Evolutionary conservation across 2,888 invertebrate genomes (phyloP), one percentile per base, ranked within the genome.

Genomic region (Acleris sparsana): DNA sequence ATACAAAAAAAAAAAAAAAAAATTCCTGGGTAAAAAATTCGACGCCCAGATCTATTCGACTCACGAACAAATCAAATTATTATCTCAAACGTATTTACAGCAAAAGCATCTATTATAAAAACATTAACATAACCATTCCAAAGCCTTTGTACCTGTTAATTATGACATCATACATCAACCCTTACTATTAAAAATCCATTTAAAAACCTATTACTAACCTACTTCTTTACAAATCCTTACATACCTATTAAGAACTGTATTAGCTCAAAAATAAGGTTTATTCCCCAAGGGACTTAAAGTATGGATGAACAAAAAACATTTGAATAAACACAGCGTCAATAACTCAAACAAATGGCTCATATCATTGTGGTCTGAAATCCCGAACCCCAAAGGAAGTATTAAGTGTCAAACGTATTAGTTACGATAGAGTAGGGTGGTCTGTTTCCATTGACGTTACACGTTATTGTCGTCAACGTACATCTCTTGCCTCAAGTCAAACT

Each of bases 101-200:
- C 59, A 63, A 55, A 72, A 59, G 55, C 16, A 17, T 63, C 16
- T 52, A 65, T 66, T 66, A 66, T 49, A 52, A 61, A 61, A 39
- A 51, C 61, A 56, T 66, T 66, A 66, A 61, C 65, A 56, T 56
- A 65, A 65, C 49, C 11, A 55, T 55, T 25, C 53, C 7, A 17
- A 52, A 73, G 44, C 72, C 64, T 77, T 87, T 83, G 76, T 81
- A 70, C 59, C 13, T 57, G 87, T 89, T 91, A 91, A 91, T 91
- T 91, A 91, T 87, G 91, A 91, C 77, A 80, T 91, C 88, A 78
- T 91, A 86, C 83, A 90, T 91, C 89, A 91, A 84, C 79, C 77
- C 72, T 61, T 73, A 62, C 75, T 81, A 82, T 87, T 87, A 84
- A 84, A 80, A 79, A 77, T 77, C 81, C 79, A 76, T 86, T 80